Evolutionary conservation across 2,888 invertebrate genomes (phyloP), one percentile per base, ranked within the genome.

Genomic region (Agonopterix arenella): DNA sequence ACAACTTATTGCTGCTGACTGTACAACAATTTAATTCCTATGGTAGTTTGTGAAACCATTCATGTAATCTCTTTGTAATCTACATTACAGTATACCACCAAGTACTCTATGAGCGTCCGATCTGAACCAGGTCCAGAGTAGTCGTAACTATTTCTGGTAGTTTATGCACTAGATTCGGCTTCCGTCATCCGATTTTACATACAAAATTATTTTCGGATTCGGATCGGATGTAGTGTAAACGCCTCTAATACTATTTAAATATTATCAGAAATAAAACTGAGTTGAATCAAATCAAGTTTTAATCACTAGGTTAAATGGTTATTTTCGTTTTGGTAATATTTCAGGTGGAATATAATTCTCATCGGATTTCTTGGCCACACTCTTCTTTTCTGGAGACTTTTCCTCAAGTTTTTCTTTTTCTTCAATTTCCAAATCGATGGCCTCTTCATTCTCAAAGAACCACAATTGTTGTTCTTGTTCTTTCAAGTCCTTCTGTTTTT

Each of bases 391-490:
- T 36, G 50, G 36, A 44, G 63, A 52, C 36, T 58, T 63, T 41
- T 76, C 70, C 44, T 63, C 61, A 55, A 78, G 48, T 79, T 82
- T 70, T 75, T 88, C 70, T 90, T 93, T 70, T 76, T 90, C 78
- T 66, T 92, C 93, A 61, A 95, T 94, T 72, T 91, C 74, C 45
- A 96, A 80, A 64, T 95, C 94, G 60, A 95, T 91, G 62, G 93
- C 76, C 42, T 95, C 95, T 71, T 95, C 92, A 68, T 94, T 93
- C 53, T 96, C 94, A 80, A 96, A 96, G 91, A 94, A 96, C 93
- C 93, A 93, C 48, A 94, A 70, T 58, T 90, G 90, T 67, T 96
- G 95, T 66, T 91, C 91, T 44, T 80, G 67, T 18, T 90, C 80
- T 51, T 84, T 61, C 54, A 95, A 73, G 44, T 90, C 79, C 47